Evolutionary conservation across 2,888 invertebrate species (phyloP), one percentile per base, ranked within the genome.

Genomic region (Stramonita haemastoma): DNA sequence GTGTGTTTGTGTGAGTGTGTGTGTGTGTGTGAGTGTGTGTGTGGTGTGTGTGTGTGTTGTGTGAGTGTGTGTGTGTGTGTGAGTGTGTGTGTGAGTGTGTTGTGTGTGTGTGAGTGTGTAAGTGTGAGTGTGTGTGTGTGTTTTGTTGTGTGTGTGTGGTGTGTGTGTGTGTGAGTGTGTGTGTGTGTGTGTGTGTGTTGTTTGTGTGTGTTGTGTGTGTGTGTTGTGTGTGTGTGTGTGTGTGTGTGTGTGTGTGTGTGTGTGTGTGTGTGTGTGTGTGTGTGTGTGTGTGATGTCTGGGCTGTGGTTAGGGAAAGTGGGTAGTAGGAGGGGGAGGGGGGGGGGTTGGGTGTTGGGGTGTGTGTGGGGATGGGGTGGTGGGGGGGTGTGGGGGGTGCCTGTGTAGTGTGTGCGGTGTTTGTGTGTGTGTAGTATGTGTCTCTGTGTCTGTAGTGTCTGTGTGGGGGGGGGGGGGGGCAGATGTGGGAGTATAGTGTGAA

Each of bases 111-210:
- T 83, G 46, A 22, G 83, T 46, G 46, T 83, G 83, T 26, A 34
- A 15, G 46, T 22, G 73, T 73, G 73, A 5, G 46, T 83, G 46
- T 26, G 26, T 46, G 46, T 56, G 26, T 56, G 83, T 56, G 56
- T 73, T 15, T 6, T 19, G 73, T n/a, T 56, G n/a, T 34, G 46
- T 46, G 46, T 34, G 83, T 46, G n/a, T 19, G 46, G 83, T 46
- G 83, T 19, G 46, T 60, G 66, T 19, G 60, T 60, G 34, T 83
- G 13, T 84, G 56, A 29, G 57, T 84, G 84, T 84, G 84, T 84
- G 84, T 84, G 84, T 83, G 29, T 84, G 84, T 84, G 84, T 84
- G 57, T 84, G 84, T 13, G 83, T 46, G 83, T 1, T 77, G 83
- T 11, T 13, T 26, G n/a, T n/a, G n/a, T n/a, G n/a, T n/a, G n/a